Conservation (phyloP, 2,888 invertebrate species). For the Pterostichus niger region DNA sequence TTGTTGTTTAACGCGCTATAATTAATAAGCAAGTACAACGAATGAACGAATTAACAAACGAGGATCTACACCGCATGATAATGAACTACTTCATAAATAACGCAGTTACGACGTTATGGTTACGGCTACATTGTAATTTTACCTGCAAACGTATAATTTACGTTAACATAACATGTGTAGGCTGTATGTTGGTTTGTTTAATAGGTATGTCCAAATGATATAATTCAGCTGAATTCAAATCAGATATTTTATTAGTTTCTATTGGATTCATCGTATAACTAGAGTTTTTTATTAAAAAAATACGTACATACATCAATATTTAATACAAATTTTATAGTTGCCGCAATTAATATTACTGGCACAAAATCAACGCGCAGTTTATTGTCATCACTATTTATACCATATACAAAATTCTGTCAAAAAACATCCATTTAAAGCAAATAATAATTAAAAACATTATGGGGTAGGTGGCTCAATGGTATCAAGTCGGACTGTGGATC, state of each 20-base stretch:
- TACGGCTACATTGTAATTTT: constrained; percentile 55
- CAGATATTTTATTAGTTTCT: not conserved
- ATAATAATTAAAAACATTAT: no score
- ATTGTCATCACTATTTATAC: no score
- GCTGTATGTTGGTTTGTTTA: constrained; percentile 18
- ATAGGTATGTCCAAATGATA: not conserved
- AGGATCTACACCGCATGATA: constrained; percentile 51
- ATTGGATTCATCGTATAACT: no score
- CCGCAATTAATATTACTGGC: no score
- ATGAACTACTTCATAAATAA: constrained; percentile 60
- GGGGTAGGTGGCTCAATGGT: no score
- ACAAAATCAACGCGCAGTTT: no score
- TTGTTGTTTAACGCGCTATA: constrained; percentile 51
- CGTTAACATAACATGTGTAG: constrained; percentile 24
- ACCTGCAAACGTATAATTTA: constrained; percentile 57
- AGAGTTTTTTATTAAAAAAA: no score
- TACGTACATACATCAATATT: no score
- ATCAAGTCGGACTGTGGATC: no score
- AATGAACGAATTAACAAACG: constrained; percentile 49
- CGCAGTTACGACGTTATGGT: constrained; percentile 48
- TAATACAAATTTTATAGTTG: no score
- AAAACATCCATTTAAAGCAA: no score
- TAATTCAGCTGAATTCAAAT: not conserved
- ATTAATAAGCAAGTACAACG: constrained; percentile 57
- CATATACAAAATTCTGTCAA: no score